Percentiles rank a stretch among this genome's conserved stretches.
These are phyloP conservation scores for Baronia brevicornis DNA, from an alignment of 2,888 invertebrate genomes.

Conservation along the genomic window DNA sequence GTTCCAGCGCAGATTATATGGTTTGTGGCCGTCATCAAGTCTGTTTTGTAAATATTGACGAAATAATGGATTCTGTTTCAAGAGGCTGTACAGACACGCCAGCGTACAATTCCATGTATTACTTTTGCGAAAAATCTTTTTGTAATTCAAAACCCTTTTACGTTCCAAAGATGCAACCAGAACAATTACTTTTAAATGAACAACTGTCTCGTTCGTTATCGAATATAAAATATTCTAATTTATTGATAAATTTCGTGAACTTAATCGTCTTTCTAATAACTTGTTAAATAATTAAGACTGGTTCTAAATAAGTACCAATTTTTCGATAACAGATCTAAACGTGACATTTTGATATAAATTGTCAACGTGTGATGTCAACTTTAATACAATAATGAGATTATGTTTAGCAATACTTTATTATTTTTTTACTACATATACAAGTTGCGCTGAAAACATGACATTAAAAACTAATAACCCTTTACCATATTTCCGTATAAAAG, in stretches of 20 bases:
- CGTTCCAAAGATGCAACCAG: slow-evolving; percentile 17
- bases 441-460: slow-evolving; percentile 9
- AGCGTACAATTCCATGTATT: slow-evolving; percentile 38
- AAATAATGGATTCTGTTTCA: slow-evolving; percentile 32
- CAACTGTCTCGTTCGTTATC: too few relatives aligned
- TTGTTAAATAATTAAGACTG: too few relatives aligned
- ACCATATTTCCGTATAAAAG: slow-evolving; percentile 40
- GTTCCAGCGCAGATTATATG: slow-evolving; percentile 39
- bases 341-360: slow-evolving; percentile 3
- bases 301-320: too few relatives aligned
- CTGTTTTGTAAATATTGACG: slow-evolving; percentile 45
- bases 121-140: slow-evolving; percentile 33
- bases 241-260: too few relatives aligned
- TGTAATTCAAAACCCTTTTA: slow-evolving; percentile 34
- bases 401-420: slow-evolving; percentile 7
- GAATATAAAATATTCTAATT: too few relatives aligned
- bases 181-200: slow-evolving; percentile 11
- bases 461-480: slow-evolving; percentile 34
- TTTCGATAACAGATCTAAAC: too few relatives aligned
- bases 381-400: slow-evolving; percentile 11
- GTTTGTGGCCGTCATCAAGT: slow-evolving; percentile 39
- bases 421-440: slow-evolving; percentile 8
- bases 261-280: too few relatives aligned
- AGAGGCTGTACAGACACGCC: slow-evolving; percentile 46
- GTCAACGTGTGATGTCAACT: slow-evolving; percentile 10